Base-by-base conservation (phyloP, 2,113 vertebrate species). In the Ochotona princeps region DNA sequence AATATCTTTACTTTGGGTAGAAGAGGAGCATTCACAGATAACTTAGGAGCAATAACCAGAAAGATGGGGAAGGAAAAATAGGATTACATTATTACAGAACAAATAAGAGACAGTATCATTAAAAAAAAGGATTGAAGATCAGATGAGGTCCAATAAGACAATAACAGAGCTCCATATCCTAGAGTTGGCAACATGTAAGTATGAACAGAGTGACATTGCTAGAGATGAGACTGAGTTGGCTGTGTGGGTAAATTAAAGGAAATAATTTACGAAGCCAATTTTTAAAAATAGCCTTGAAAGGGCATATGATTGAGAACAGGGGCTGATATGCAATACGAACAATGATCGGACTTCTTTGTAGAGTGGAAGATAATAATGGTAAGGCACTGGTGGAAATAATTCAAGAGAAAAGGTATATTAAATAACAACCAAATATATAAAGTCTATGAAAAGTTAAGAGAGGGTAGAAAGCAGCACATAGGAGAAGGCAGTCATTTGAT, bases 271-370 rank as follows among this genome's bases (percentile, higher is more conserved):
- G 85, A 26, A 72, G 60, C 79, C 26, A 76, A 75, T 54, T 76
- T 17, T 44, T 67, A 70, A 44, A 75, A 89, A 85, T 4, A 14
- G 12, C 18, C 5, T 72, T 80, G 26, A 32, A 81, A 86, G 72
- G 35, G 25, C 32, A 69, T 6, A n/a, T 1, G 23, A 51, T 38
- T 61, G 17, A 25, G 17, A 67, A 7, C 18, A 72, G 28, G 17
- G 6, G 51, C 18, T 63, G 4, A 2, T 12, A 67, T 0, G 26
- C 0, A 3, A 61, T 18, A 8, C 4, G 5, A n/a, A 75, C n/a
- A 63, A 76, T 35, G 60, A 15, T 47, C 20, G 20, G 44, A 17
- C 25, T 12, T 44, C 38, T 23, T 23, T 35, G 61, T 35, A 35
- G 26, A 60, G 8, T 60, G 12, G 75, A 72, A 66, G 54, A 25